Base-by-base conservation (phyloP, 2,888 invertebrate genomes). In the Leptinotarsa juncta region DNA sequence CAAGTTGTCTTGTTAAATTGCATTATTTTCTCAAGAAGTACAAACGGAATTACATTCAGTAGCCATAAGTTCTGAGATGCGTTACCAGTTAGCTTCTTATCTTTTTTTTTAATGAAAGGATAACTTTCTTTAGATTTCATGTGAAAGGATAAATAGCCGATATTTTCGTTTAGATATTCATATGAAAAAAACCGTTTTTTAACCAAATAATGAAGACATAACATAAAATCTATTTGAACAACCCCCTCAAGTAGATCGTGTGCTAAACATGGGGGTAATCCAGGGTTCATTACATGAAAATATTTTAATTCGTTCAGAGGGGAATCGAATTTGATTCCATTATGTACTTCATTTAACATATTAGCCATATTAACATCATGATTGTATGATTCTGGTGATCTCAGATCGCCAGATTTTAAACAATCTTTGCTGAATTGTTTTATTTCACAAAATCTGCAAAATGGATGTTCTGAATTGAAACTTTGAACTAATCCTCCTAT, bases 11-110 rank as follows among this genome's bases (percentile, higher is more conserved):
- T 32, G 12, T 16, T 7, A 16, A 65, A n/a, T 32, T 14, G 23
- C 26, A 42, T 16, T 10, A 26, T 26, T 42, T 65, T 65, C 7
- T 65, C 23, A 32, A 42, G 32, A 15, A 65, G n/a, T 32, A 32
- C 18, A 65, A 32, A 65, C 26, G 65, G 65, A n/a, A 65, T n/a
- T n/a, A 65, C 15, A 26, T 32, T 65, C 15, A 65, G 16, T 16
- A 65, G 15, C n/a, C n/a, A 65, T 16, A 32, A n/a, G 10, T 42
- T 65, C 32, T 65, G 42, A 32, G 65, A 65, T 12, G 65, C 65
- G n/a, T n/a, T 65, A 65, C 65, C 65, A 14, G 20, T 65, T 12
- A 65, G 32, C 32, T 65, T 65, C 18, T 65, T n/a, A 42, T 18
- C 10, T 32, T 62, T 62, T 62, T 23, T 65, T 32, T n/a, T 65